Percentiles rank a stretch among this genome's conserved stretches.
Evolutionary conservation across 2,113 vertebrate species (phyloP).

Genomic region (Sapajus apella): DNA sequence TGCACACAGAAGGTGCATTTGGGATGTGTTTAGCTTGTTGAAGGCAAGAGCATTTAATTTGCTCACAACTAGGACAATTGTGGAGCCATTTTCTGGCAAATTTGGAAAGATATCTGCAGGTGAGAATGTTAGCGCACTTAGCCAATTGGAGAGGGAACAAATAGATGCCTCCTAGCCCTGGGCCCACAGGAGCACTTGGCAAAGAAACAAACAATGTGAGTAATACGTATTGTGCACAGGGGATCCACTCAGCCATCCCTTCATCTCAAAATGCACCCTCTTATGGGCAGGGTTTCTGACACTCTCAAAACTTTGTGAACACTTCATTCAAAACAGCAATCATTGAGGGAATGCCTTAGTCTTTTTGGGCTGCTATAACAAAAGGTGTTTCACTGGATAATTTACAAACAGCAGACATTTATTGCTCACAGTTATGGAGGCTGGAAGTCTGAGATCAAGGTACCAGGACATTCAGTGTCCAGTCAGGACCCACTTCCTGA

Average conservation of each 20-base stretch:
- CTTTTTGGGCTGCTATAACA: too few species aligned
- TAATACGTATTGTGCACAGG: neutral
- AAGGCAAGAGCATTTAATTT: neutral
- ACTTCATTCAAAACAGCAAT: neutral
- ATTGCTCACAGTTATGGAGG: neutral
- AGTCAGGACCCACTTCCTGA: neutral
- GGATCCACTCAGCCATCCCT: neutral
- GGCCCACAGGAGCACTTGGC: too few species aligned
- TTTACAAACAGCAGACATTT: neutral
- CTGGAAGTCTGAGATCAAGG: neutral
- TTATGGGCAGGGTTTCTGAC: neutral
- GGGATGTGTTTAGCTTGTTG: neutral
- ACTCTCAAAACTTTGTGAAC: neutral
- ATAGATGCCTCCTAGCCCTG: too few species aligned
- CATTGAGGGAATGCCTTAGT: neutral
- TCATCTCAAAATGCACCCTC: too few species aligned
- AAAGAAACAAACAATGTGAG: neutral
- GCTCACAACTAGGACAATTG: neutral
- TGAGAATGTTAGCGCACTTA: neutral
- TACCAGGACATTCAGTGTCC: neutral
- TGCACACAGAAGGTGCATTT: accelerated
- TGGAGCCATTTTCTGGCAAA: neutral
- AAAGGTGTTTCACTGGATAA: neutral
- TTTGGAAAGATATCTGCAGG: neutral
- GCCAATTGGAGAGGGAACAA: neutral